Base-by-base conservation (phyloP, 2,888 invertebrate genomes). In the Cryptocephalus primarius region DNA sequence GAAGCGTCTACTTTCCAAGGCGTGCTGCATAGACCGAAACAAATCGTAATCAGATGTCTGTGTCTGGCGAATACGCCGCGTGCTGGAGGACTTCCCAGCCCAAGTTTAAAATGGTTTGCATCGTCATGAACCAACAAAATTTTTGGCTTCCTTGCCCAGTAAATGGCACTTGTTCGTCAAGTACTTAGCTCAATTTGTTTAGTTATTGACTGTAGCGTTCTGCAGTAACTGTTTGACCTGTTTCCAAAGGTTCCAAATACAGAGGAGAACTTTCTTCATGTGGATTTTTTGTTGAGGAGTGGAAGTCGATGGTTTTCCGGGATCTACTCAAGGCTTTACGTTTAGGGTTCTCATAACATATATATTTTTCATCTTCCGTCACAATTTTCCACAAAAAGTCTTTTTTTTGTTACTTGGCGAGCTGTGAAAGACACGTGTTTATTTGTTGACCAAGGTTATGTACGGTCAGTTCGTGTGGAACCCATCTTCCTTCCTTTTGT, bases 291-390 rank as follows among this genome's bases (percentile, higher is more conserved):
- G 51, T 33, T 40, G 48, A 45, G 50, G 40, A 12, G 51, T 47
- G 46, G 51, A 54, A 52, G 42, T 53, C n/a, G n/a, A n/a, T n/a
- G n/a, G n/a, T n/a, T n/a, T n/a, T 11, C 46, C 46, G 22, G 46
- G 46, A 43, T 31, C 12, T 8, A 43, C 42, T 43, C 46, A 46
- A 38, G 42, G 43, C 39, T 43, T 33, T 43, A n/a, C 31, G 46
- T 33, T 46, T 46, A 11, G 22, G 46, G 38, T 46, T 46, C 36
- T 43, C 36, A 14, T 43, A 43, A 43, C 43, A 43, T 8, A 46
- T 46, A 36, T 43, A 46, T 34, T 46, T 46, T 46, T 46, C 42
- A 43, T 46, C 46, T 11, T 39, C 42, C 34, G 43, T 46, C 9
- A 46, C 43, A 43, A 46, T 46, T 33, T 38, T 22, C 42, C 36